phyloP scores from a whole-genome alignment of 2,113 vertebrate genomes.

The Rhinopomastus cyanomelas region DNA sequence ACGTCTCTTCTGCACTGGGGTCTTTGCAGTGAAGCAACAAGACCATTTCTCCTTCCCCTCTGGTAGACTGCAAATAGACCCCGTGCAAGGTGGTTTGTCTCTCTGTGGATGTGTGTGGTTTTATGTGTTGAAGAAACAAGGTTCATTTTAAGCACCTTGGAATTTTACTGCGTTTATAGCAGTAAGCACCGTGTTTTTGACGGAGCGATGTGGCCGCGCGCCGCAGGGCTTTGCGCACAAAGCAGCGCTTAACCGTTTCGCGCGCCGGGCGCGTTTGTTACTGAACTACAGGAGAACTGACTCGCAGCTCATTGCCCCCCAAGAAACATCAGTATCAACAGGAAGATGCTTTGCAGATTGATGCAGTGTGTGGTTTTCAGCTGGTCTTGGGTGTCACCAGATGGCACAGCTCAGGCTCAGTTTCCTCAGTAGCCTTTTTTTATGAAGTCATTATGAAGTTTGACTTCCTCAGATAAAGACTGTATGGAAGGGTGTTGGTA shows the following conservation, averaged over 20 bases:
- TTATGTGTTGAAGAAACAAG: neutral
- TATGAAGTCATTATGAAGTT: neutral
- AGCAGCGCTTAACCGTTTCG: neutral
- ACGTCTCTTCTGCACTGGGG: neutral
- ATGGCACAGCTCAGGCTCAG: neutral
- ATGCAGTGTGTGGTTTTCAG: neutral
- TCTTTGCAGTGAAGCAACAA: neutral
- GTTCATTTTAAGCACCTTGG: neutral
- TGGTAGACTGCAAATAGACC: neutral
- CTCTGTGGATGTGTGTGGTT: neutral
- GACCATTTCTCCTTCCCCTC: neutral
- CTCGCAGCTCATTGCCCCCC: neutral
- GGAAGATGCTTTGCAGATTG: neutral
- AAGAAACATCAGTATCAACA: neutral
- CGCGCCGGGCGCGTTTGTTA: neutral
- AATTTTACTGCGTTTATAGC: neutral
- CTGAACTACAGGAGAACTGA: neutral
- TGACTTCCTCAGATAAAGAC: neutral
- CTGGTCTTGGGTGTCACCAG: neutral
- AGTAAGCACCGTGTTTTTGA: neutral
- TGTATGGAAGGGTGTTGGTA: neutral
- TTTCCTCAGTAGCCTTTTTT: neutral
- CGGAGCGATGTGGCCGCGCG: neutral
- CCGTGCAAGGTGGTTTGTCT: neutral
- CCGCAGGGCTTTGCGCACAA: neutral